Percentiles rank a stretch among this genome's conserved stretches.
These are phyloP conservation scores for Herminia tarsipennalis DNA, from an alignment of 2,888 invertebrate genomes.

Conservation along the genomic window DNA sequence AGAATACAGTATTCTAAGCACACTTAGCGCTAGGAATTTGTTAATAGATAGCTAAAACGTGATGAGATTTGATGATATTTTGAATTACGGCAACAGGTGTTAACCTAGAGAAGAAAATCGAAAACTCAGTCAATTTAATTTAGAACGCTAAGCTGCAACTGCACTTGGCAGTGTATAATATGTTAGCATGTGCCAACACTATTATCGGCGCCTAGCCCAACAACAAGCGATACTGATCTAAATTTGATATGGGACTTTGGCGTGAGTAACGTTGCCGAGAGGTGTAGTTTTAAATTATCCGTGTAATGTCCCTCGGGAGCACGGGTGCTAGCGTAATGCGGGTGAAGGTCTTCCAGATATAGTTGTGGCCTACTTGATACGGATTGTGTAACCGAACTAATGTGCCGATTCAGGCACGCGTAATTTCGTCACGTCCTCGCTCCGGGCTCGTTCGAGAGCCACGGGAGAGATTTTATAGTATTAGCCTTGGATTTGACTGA, in stretches of 20 bases:
- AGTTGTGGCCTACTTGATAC: constrained; percentile 70
- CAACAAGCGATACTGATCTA: constrained; percentile 33
- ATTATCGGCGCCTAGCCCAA: constrained; percentile 38
- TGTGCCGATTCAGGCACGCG: constrained; percentile 48
- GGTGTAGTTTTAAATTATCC: constrained; percentile 44
- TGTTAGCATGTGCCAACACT: constrained; percentile 37
- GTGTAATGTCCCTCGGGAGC: constrained; percentile 63
- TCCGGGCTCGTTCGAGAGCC: constrained; percentile 39
- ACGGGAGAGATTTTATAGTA: constrained; percentile 38
- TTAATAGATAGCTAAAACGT: constrained; percentile 18
- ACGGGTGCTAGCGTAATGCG: constrained; percentile 60
- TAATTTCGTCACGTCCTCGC: constrained; percentile 58
- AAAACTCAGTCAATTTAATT: constrained; percentile 13
- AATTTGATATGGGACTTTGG: constrained; percentile 29
- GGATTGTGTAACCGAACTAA: constrained; percentile 68
- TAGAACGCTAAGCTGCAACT: constrained; percentile 22
- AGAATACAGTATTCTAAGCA: constrained; percentile 30
- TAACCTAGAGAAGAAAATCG: not conserved
- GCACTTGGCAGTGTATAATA: constrained; percentile 40
- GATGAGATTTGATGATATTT: constrained; percentile 5
- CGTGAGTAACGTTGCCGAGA: constrained; percentile 23
- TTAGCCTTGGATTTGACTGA: constrained; percentile 41
- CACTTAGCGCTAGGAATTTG: constrained; percentile 21
- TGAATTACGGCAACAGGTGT: constrained; percentile 10
- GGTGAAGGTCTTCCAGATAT: constrained; percentile 83